Evolutionary conservation across 1,140 invertebrate species (phyloP), one percentile per base, ranked within the genome.

Genomic region (Drosophila sproati): DNA sequence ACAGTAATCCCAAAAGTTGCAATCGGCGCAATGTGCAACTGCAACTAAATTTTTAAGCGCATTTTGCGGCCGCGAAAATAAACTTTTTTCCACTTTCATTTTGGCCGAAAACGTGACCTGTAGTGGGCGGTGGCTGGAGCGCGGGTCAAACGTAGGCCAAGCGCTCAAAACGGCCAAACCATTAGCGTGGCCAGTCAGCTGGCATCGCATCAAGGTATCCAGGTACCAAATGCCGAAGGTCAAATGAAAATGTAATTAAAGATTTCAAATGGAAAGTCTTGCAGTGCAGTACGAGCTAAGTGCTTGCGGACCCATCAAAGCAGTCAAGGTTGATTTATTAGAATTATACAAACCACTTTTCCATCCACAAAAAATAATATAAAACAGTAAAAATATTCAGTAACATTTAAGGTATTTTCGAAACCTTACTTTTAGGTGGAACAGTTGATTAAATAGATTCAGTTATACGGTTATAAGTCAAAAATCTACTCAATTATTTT

Each of bases 1-100:
- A 7, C 39, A 3, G 39, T 43, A 43, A 43, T 8, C 39, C 6
- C 39, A 60, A 62, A 74, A 63, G 57, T 57, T 69, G 66, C 71
- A 61, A 34, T 63, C 45, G 47, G 43, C 20, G 50, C 51, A 63
- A 76, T 75, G 67, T 72, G 80, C 77, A 73, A 55, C 66, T 52
- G 73, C 61, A 76, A 78, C 85, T 75, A 80, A 72, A 88, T 83
- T 88, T 70, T 89, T 89, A 88, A 83, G 80, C 83, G 83, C 66
- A 87, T 87, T 87, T 83, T 50, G 85, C 73, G 73, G 59, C 45
- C 59, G 68, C 71, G 71, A 64, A 29, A 56, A 45, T 43, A 70
- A 77, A 83, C 79, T 54, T 88, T 87, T 20, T 83, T 80, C 69
- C 80, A 75, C 73, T 83, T 88, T 89, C 80, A 89, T 88, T 89